Evolutionary conservation across 2,113 vertebrate species (phyloP).

Genomic region (Eulemur macaco): DNA sequence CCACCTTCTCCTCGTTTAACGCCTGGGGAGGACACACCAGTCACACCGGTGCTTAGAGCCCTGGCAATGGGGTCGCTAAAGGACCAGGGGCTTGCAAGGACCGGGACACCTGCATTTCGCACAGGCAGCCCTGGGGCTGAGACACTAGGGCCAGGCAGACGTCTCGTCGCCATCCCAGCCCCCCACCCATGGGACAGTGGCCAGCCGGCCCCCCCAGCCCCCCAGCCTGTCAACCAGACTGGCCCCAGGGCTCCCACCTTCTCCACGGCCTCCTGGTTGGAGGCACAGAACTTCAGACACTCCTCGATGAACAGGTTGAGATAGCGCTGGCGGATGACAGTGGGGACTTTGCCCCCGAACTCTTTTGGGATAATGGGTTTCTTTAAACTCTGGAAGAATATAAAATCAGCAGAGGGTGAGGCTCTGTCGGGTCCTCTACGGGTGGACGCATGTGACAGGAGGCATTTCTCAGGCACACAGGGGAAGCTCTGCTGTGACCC

Average conservation of each 20-base stretch:
- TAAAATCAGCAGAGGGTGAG: neutral
- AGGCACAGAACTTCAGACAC: constrained; percentile 92
- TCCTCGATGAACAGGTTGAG: constrained; percentile 97
- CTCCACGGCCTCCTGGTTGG: constrained; percentile 91
- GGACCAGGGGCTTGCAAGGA: neutral
- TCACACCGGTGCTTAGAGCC: rapidly evolving
- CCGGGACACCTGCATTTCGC: neutral
- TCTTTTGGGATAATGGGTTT: constrained; percentile 95
- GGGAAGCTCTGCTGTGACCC: neutral
- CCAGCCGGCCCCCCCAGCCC: too few relatives aligned
- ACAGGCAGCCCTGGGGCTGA: neutral
- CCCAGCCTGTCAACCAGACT: neutral
- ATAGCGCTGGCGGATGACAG: constrained; percentile 95
- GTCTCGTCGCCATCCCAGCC: neutral
- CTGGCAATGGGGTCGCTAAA: rapidly evolving
- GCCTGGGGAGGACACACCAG: constrained; percentile 82
- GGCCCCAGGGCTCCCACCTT: constrained; percentile 84
- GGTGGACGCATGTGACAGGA: too few relatives aligned
- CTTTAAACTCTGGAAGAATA: constrained; percentile 90
- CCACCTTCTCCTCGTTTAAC: constrained; percentile 94
- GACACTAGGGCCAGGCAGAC: neutral
- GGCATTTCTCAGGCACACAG: too few relatives aligned
- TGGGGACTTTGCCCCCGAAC: constrained; percentile 96
- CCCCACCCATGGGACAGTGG: constrained; percentile 75
- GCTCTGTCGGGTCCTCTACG: too few relatives aligned